Base-by-base conservation (phyloP, 23 tunicate genomes). In the Trididemnum clinides region DNA sequence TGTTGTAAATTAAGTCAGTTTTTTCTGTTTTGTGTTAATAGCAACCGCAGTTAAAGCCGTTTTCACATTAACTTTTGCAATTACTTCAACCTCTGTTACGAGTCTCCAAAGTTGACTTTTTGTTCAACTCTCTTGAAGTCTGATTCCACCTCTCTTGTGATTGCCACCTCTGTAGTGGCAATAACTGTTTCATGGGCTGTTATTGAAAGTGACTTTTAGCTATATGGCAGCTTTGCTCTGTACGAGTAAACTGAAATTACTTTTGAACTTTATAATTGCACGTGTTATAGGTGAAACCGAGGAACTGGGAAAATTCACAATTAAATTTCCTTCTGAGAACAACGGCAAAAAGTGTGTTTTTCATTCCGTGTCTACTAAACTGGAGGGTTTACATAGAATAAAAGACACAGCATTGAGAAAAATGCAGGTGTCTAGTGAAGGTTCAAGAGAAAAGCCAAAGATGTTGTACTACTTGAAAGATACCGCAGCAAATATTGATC, bases 301-400 rank as follows among this genome's bases (percentile, higher is more conserved):
- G 23, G 98, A 88, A 32, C 88, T 94, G 39, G 98, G 98, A 36
- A 73, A 81, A 26, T 94, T 94, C 39, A 74, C 63, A 10, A 89
- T 94, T 39, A 85, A 62, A 33, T 94, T 94, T 54, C 98, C 93
- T 0, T 23, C 51, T 33, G 88, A 78, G 20, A 69, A 64, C 31
- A 71, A 37, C 28, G 91, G 83, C 50, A 78, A 77, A 44, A 79
- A 86, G 59, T 20, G 44, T 26, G 29, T 70, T 37, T 87, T 82
- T 75, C 91, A 90, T 81, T 57, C 89, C 19, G 92, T 64, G 19
- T 78, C 72, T 28, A 35, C 89, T 4, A 85, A 87, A 72, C 77
- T 87, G 0, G 97, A 88, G 57, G 97, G 97, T 0, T 39, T 92
- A 39, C 97, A 92, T 78, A 88, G 84, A 63, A 64, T 96, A 0